Conservation (phyloP, 2,888 invertebrate genomes). For the Eupithecia insigniata region DNA sequence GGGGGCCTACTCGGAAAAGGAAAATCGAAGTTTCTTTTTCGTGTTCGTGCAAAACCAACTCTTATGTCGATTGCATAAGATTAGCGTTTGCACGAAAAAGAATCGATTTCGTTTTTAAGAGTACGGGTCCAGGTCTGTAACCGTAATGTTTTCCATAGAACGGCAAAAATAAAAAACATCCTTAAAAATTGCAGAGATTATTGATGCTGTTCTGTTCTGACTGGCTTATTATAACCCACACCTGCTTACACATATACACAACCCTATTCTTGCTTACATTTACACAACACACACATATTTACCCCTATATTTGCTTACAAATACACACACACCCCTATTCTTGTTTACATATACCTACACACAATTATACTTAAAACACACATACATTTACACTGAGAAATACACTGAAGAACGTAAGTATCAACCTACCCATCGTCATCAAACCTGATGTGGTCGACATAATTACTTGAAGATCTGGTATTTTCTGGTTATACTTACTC, state of each 20-base stretch:
- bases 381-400: neutral
- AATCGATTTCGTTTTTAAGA: too few species aligned
- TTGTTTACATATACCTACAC: too few species aligned
- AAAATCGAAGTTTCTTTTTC: too few species aligned
- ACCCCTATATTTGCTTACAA: neutral
- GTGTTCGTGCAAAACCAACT: too few species aligned
- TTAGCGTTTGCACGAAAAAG: too few species aligned
- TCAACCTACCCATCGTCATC: constrained; percentile 6
- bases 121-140: neutral
- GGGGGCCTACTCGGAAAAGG: too few species aligned
- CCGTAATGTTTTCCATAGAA: neutral
- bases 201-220: neutral
- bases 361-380: neutral
- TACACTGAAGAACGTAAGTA: neutral
- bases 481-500: neutral
- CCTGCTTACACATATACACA: neutral
- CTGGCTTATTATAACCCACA: neutral
- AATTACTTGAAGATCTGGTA: constrained; percentile 3
- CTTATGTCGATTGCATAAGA: too few species aligned
- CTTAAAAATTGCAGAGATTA: too few species aligned
- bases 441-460: neutral
- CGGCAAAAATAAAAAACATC: neutral
- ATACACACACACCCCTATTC: neutral
- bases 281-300: neutral
- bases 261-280: neutral